These are phyloP conservation scores for Elgonia sp. DNA, from an alignment of 2,888 invertebrate species.

Conservation along the genomic window DNA sequence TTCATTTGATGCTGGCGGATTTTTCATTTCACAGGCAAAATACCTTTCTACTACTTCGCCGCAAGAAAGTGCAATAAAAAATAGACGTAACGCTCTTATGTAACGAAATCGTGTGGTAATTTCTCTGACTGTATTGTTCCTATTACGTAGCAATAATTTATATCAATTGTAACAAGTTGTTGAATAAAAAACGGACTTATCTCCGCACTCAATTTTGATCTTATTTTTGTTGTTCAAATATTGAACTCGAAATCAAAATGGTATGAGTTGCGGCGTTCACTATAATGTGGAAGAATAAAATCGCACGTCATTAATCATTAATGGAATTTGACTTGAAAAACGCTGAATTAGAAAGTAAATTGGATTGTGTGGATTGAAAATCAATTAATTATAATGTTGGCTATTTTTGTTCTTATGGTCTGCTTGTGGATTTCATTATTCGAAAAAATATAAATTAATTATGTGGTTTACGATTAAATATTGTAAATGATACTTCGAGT, in stretches of 20 bases:
- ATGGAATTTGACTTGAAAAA: neutral
- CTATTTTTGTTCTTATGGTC: neutral
- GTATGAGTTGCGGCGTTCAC: neutral
- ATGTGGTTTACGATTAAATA: neutral
- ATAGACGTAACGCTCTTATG: conserved; percentile 38
- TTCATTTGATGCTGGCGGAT: conserved; percentile 48
- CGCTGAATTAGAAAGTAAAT: conserved; percentile 6
- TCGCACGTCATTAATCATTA: neutral
- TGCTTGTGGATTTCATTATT: neutral
- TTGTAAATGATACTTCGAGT: neutral
- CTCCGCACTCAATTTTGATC: neutral
- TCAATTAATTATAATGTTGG: neutral
- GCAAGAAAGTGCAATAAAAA: conserved; percentile 54
- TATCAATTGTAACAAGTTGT: conserved; percentile 42
- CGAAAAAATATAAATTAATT: neutral
- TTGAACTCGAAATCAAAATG: neutral
- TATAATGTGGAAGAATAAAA: neutral
- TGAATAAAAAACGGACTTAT: conserved; percentile 14
- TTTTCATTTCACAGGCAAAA: conserved; percentile 29
- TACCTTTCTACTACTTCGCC: conserved; percentile 56
- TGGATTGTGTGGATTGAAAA: neutral
- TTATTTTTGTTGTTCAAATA: neutral
- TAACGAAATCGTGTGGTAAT: conserved; percentile 47
- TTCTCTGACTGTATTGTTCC: conserved; percentile 41
- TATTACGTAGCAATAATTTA: conserved; percentile 32